A percentile compares a stretch with the other conserved stretches of the same genome.
phyloP scores from a whole-genome alignment of 2,113 vertebrate genomes.

The Bos taurus region ARS-UCD2.0 NC_037347.1:5626501-5627000 shows the following conservation, averaged over 20 bases:
- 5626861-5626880: neutral
- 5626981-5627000: neutral
- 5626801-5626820: neutral
- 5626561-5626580: neutral
- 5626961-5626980: neutral
- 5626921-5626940: neutral
- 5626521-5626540: neutral
- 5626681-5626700: neutral
- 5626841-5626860: neutral
- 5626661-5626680: neutral
- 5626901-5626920: neutral
- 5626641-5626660: neutral
- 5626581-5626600: neutral
- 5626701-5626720: neutral
- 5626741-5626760: neutral
- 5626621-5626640: neutral
- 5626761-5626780: neutral
- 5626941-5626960: neutral
- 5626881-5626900: neutral
- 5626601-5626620: neutral
- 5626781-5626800: neutral
- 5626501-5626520: neutral
- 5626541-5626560: neutral
- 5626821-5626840: neutral
- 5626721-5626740: neutral